A percentile compares a stretch with the other conserved stretches of the same genome.
These are phyloP conservation scores for Catocala nupta DNA, from an alignment of 2,888 invertebrate genomes.

Conservation along the genomic window DNA sequence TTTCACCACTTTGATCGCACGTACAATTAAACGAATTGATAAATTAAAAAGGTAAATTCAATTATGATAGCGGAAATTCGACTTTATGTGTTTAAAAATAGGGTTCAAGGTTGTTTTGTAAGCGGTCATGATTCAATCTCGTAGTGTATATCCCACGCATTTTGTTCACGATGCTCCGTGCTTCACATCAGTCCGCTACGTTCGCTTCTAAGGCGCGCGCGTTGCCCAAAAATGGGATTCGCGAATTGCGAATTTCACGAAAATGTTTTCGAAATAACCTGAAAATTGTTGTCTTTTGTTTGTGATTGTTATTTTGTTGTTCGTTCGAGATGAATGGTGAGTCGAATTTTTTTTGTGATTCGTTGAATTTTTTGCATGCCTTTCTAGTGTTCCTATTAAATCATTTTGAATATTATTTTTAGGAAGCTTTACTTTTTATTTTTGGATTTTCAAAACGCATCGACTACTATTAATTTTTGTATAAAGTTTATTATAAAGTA, in stretches of 20 bases:
- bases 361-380: too few relatives aligned
- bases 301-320: conserved; percentile 42
- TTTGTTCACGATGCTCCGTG: conserved; percentile 70
- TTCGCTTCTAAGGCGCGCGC: conserved; percentile 70
- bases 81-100: conserved; percentile 51
- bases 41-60: conserved; percentile 69
- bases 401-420: too few relatives aligned
- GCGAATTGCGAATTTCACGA: conserved; percentile 51
- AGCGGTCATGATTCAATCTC: conserved; percentile 65
- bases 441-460: too few relatives aligned
- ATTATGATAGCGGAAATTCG: conserved; percentile 45
- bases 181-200: conserved; percentile 71
- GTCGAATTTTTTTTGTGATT: conserved; percentile 14
- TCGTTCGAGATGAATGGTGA: conserved; percentile 30
- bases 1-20: conserved; percentile 49
- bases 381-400: too few relatives aligned
- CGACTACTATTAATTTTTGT: too few relatives aligned
- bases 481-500: too few relatives aligned
- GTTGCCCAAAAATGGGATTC: conserved; percentile 63
- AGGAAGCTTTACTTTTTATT: too few relatives aligned
- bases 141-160: conserved; percentile 73
- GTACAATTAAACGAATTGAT: conserved; percentile 68
- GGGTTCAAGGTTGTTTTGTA: conserved; percentile 60
- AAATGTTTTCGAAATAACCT: conserved; percentile 35
- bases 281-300: conserved; percentile 25